Percentiles rank a stretch among this genome's conserved stretches.
These are phyloP conservation scores for Eupithecia pulchellata DNA, from an alignment of 2,888 invertebrate species.

Conservation along the genomic window DNA sequence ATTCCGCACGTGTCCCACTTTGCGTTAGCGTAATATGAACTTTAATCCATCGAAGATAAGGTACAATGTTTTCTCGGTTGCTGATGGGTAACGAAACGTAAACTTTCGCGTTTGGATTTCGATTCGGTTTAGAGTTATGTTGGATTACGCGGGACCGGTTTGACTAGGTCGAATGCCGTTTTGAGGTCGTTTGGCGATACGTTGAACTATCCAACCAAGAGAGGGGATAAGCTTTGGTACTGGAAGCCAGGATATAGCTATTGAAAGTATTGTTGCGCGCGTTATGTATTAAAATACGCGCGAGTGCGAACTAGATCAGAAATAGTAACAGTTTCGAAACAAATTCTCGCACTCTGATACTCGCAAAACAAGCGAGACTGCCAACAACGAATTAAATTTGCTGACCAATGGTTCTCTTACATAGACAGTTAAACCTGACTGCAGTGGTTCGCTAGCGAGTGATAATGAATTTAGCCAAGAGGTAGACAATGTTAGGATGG, in stretches of 20 bases:
- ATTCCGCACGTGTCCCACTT: constrained; percentile 80
- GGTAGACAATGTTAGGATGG: constrained; percentile 28
- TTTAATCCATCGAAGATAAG: constrained; percentile 53
- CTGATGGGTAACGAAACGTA: constrained; percentile 69
- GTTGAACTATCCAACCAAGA: constrained; percentile 62
- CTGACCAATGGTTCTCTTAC: constrained; percentile 58
- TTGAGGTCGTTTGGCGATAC: constrained; percentile 82
- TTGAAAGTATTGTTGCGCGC: neutral
- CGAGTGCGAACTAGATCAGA: constrained; percentile 68
- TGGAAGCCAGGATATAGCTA: constrained; percentile 52
- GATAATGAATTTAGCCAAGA: constrained; percentile 47
- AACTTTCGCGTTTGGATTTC: constrained; percentile 82
- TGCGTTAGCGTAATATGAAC: constrained; percentile 59
- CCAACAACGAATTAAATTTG: constrained; percentile 54
- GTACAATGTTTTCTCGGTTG: constrained; percentile 43
- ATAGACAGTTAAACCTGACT: constrained; percentile 38
- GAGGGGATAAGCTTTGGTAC: constrained; percentile 59
- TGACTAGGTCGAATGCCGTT: constrained; percentile 81
- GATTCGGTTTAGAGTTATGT: constrained; percentile 77
- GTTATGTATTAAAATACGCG: neutral
- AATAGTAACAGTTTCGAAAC: constrained; percentile 73
- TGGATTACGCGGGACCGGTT: constrained; percentile 75
- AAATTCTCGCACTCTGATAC: constrained; percentile 48
- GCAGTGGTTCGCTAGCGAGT: constrained; percentile 51
- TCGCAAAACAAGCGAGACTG: constrained; percentile 46